These are phyloP conservation scores for Venustaconcha ellipsiformis DNA, from an alignment of 1,140 invertebrate species.

Conservation along the genomic window DNA sequence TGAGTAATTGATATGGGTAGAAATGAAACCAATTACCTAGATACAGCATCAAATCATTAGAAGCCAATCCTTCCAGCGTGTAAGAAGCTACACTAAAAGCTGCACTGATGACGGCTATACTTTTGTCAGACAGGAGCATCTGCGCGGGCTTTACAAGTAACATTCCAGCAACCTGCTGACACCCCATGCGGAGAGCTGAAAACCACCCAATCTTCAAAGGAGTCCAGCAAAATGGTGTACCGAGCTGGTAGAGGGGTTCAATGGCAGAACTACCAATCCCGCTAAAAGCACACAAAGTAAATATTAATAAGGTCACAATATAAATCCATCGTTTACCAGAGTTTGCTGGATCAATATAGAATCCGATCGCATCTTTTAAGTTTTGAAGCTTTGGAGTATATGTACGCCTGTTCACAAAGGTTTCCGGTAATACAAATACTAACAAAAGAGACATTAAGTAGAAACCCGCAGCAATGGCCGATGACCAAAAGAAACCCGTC, in stretches of 20 bases:
- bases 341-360: background rate
- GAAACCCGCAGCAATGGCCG: background rate
- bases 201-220: slow-evolving; percentile 8
- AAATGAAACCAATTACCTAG: background rate
- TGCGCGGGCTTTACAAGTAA: background rate
- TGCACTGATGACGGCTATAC: slow-evolving; percentile 2
- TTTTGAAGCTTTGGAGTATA: background rate
- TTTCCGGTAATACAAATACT: slow-evolving; percentile 10
- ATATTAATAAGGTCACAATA: background rate
- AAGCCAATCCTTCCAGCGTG: slow-evolving; percentile 7
- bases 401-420: background rate
- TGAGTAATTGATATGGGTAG: too few species aligned
- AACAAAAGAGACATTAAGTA: slow-evolving; percentile 1
- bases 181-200: background rate
- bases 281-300: slow-evolving; percentile 1
- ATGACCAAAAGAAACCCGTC: slow-evolving; percentile 3
- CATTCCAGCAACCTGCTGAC: background rate
- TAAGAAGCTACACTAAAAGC: background rate
- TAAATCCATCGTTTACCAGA: slow-evolving; percentile 4
- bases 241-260: slow-evolving; percentile 13
- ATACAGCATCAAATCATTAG: slow-evolving; percentile 8
- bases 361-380: slow-evolving; percentile 9
- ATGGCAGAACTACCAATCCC: background rate
- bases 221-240: slow-evolving; percentile 18
- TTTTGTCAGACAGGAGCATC: background rate